Conservation (phyloP, 2,113 vertebrate species). For the Neoarius graeffei region DNA sequence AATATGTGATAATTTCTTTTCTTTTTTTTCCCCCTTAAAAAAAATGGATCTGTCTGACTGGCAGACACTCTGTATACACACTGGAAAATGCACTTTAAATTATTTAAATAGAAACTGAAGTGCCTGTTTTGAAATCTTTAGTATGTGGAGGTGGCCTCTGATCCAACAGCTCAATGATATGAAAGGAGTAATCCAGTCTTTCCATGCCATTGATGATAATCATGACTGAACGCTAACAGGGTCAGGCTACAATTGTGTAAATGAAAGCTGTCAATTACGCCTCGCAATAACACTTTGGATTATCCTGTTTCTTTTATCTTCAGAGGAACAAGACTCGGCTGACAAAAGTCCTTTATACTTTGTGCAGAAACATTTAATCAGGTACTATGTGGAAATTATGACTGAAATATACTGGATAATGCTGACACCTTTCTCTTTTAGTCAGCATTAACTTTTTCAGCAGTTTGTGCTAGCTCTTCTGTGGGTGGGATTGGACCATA, state of each 20-base stretch:
- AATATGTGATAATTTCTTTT: constrained; percentile 6
- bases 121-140: constrained; percentile 2
- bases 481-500: no score
- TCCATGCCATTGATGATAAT: not conserved
- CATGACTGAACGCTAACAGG: not conserved
- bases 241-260: not conserved
- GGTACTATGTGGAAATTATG: not conserved
- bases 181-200: not conserved
- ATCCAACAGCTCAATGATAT: not conserved
- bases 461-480: no score
- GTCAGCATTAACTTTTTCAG: no score
- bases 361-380: not conserved
- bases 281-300: not conserved
- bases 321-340: not conserved
- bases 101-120: constrained; percentile 16
- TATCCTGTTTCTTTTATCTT: not conserved
- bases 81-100: constrained; percentile 1
- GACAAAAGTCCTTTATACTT: not conserved
- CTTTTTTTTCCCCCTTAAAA: not conserved
- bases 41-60: not conserved
- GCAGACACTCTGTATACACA: not conserved
- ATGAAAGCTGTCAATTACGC: not conserved
- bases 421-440: no score
- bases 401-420: not conserved
- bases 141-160: not conserved